Percentiles rank a stretch among this genome's conserved stretches.
phyloP scores from a whole-genome alignment of 1,140 invertebrate genomes.

The Camponotus vicinus region DNA sequence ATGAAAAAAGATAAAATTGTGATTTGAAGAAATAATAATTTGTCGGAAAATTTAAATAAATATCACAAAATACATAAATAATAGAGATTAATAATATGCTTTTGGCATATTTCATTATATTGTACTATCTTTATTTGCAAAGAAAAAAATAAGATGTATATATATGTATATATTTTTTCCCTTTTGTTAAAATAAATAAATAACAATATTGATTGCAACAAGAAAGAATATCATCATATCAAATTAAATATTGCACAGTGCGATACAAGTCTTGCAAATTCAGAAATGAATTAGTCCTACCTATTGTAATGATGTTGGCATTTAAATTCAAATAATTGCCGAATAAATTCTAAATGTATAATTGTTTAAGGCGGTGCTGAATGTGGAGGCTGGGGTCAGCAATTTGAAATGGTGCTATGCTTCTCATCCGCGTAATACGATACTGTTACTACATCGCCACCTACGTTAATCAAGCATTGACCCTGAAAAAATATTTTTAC shows the following conservation, averaged over 20 bases:
- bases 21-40: no score
- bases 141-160: neutral
- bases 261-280: neutral
- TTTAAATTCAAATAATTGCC: conserved; percentile 39
- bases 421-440: conserved; percentile 86
- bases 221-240: neutral
- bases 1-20: neutral
- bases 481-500: conserved; percentile 87
- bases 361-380: conserved; percentile 82
- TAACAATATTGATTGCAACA: conserved; percentile 12
- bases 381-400: conserved; percentile 84
- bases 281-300: neutral
- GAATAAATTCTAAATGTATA: conserved; percentile 24
- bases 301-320: neutral
- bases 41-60: neutral
- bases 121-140: neutral
- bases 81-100: neutral
- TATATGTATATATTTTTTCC: no score
- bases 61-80: conserved; percentile 10
- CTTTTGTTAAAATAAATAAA: conserved; percentile 41
- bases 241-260: conserved; percentile 12
- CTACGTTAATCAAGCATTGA: conserved; percentile 97
- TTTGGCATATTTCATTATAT: conserved; percentile 5
- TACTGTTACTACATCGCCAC: conserved; percentile 96
- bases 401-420: conserved; percentile 76